Conservation (phyloP, 2,888 invertebrate genomes). For the Spatulosminthurus flaviceps region DNA sequence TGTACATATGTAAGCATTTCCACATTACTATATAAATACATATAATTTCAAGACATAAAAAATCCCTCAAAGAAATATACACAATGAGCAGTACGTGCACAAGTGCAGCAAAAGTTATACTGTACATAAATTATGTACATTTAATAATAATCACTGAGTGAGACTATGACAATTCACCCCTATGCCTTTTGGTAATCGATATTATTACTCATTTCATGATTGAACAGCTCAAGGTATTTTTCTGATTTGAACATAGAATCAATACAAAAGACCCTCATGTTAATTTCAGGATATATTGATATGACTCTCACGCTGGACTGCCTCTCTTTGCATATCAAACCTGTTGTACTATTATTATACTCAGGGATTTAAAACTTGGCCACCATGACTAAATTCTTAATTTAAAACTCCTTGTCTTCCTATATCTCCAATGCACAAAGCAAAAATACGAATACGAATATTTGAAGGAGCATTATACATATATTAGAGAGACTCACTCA, state of each 20-base stretch:
- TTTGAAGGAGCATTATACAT: not conserved
- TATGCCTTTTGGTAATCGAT: not conserved
- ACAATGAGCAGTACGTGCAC: too few relatives aligned
- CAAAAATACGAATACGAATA: too few relatives aligned
- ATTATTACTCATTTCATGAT: conserved; percentile 5
- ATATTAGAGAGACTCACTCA: not conserved
- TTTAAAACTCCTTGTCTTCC: not conserved
- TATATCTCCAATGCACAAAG: too few relatives aligned
- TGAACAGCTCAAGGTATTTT: conserved; percentile 18
- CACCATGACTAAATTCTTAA: not conserved
- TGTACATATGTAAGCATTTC: not conserved
- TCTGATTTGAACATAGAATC: conserved; percentile 11
- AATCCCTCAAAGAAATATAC: not conserved
- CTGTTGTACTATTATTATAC: too few relatives aligned
- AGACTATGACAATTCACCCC: not conserved
- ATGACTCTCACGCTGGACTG: not conserved
- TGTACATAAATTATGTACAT: too few relatives aligned
- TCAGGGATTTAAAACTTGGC: not conserved
- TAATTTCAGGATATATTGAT: conserved; percentile 22
- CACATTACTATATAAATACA: not conserved
- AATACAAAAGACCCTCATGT: not conserved
- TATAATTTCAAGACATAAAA: not conserved
- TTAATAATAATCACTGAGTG: too few relatives aligned
- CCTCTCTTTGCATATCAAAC: conserved; percentile 1
- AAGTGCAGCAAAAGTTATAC: too few relatives aligned